phyloP scores from a whole-genome alignment of 2,113 vertebrate species.

The Aplodontia rufa region DNA sequence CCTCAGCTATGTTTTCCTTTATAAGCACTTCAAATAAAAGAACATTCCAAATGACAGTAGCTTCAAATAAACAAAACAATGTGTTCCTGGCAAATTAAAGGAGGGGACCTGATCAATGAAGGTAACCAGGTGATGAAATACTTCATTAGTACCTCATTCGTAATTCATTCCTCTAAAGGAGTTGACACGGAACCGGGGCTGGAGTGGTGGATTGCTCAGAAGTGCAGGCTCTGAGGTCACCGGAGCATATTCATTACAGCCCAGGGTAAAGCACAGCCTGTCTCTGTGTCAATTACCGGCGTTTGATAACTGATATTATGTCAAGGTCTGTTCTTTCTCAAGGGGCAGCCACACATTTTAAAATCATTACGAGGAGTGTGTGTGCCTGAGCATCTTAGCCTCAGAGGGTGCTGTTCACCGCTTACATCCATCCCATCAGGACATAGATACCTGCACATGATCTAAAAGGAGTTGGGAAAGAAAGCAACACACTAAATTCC shows the following conservation, averaged over 20 bases:
- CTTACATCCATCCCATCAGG: slow-evolving; percentile 74
- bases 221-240: slow-evolving; percentile 85
- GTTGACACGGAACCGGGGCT: slow-evolving; percentile 84
- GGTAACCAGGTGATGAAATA: slow-evolving; percentile 86
- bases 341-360: slow-evolving; percentile 82
- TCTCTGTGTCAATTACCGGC: slow-evolving; percentile 84
- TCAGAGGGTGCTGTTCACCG: slow-evolving; percentile 77
- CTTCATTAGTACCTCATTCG: slow-evolving; percentile 85
- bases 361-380: slow-evolving; percentile 80
- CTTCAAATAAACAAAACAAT: slow-evolving; percentile 80
- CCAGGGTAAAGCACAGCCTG: slow-evolving; percentile 84
- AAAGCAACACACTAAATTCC: not conserved
- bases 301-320: slow-evolving; percentile 85
- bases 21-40: slow-evolving; percentile 78
- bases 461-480: slow-evolving; percentile 23
- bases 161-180: slow-evolving; percentile 85
- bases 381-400: slow-evolving; percentile 71
- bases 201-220: slow-evolving; percentile 83
- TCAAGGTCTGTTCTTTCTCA: slow-evolving; percentile 88
- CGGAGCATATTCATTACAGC: slow-evolving; percentile 85
- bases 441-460: slow-evolving; percentile 59
- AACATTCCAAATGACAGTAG: slow-evolving; percentile 79
- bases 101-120: slow-evolving; percentile 80
- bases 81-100: slow-evolving; percentile 80
- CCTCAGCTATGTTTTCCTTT: slow-evolving; percentile 80